Base-by-base conservation (phyloP, 2,888 invertebrate species). In the Eilema caniola region DNA sequence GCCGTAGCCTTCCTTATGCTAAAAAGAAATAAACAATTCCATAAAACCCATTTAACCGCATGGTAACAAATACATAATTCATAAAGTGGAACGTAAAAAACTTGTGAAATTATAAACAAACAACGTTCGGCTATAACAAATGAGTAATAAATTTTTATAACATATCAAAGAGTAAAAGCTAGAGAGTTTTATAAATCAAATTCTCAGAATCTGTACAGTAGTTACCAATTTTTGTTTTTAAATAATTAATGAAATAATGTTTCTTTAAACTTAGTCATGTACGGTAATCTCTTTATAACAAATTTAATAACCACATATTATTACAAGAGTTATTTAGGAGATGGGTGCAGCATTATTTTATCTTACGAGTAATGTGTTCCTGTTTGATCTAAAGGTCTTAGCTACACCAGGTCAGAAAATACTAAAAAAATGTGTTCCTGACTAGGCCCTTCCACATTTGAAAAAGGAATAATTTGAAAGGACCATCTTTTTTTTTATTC, bases 101-200 rank as follows among this genome's bases (percentile, higher is more conserved):
- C 62, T 62, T 62, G 1, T 62, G 62, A 62, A 62, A 37, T 33
- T 53, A 3, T 62, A 33, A 33, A 62, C 62, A 62, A 62, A 62
- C 33, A 24, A 53, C 20, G 4, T 23, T 16, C 24, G 24, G 24
- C 24, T 62, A 24, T 37, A 33, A 37, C 37, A n/a, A 53, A 53
- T n/a, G 53, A 53, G 53, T 47, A 47, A 47, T 47, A 20, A 20
- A n/a, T 53, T 53, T 53, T 53, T 53, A n/a, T 53, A 53, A 53
- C 53, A 53, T n/a, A 53, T 53, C 53, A 20, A n/a, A 53, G 53
- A 53, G 53, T 53, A 53, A 8, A 47, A 47, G 20, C 47, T 47
- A n/a, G 14, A 24, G 16, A 62, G 24, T n/a, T 23, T 62, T 8
- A 7, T 14, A 16, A 62, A 37, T 16, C 37, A 24, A 62, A 24